phyloP scores from a whole-genome alignment of 1,140 invertebrate genomes.

The Argopecten irradians region DNA sequence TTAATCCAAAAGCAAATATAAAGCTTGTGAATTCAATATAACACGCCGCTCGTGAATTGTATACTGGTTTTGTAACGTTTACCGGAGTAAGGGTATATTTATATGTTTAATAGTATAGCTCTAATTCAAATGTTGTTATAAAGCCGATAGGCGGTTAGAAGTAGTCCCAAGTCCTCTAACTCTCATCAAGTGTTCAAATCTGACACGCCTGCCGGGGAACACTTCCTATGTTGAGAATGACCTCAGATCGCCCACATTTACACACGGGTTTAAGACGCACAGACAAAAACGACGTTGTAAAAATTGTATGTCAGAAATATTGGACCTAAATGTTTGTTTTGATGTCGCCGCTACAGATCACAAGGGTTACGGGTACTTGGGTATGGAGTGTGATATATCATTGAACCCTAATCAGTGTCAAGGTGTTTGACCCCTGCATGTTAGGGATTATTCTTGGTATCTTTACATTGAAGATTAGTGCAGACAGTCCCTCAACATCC shows the following conservation, averaged over 20 bases:
- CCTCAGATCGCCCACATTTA: not conserved
- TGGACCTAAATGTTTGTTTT: conserved; percentile 18
- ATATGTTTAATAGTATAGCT: not conserved
- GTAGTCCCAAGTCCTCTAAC: conserved; percentile 7
- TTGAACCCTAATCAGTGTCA: not conserved
- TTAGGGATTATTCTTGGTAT: not conserved
- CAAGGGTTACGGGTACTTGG: not conserved
- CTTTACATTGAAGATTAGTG: not conserved
- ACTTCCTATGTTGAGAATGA: not conserved
- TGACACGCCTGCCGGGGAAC: not conserved
- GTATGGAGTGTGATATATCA: not conserved
- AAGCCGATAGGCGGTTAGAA: not conserved
- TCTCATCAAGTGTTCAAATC: not conserved
- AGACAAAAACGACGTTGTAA: not conserved
- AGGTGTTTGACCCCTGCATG: not conserved
- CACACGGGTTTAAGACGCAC: not conserved
- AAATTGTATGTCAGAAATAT: not conserved
- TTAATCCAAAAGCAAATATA: conserved; percentile 18
- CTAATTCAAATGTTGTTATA: not conserved
- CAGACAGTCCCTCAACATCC: too few species aligned
- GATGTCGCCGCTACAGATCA: not conserved
- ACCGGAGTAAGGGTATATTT: not conserved
- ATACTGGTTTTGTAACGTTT: not conserved
- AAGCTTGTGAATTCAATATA: not conserved
- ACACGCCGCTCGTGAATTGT: not conserved